phyloP scores from a whole-genome alignment of 1,140 invertebrate genomes.

The Halesus radiatus region DNA sequence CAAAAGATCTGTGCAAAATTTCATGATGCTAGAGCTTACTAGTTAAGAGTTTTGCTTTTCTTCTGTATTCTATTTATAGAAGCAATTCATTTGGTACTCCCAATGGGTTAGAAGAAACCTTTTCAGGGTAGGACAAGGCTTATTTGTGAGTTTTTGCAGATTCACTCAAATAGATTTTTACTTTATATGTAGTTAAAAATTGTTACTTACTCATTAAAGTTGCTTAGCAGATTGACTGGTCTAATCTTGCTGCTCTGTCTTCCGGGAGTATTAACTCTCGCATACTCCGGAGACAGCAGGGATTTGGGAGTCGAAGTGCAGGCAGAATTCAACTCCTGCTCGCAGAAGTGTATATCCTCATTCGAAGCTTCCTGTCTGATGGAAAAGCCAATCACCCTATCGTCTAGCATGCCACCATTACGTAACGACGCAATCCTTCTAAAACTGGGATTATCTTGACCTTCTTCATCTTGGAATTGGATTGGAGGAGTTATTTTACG shows the following conservation, averaged over 20 bases:
- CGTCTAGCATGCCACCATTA: not conserved
- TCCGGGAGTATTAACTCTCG: conserved; percentile 61
- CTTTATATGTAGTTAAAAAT: too few relatives aligned
- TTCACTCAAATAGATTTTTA: too few relatives aligned
- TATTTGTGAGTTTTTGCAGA: too few relatives aligned
- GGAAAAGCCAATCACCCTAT: conserved; percentile 1
- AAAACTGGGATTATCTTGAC: not conserved
- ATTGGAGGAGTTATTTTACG: conserved; percentile 65
- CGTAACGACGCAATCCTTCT: conserved; percentile 6
- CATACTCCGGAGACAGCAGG: conserved; percentile 64
- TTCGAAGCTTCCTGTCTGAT: conserved; percentile 44
- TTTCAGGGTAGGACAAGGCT: too few relatives aligned
- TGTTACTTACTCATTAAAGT: conserved; percentile 55
- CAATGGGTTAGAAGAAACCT: not conserved
- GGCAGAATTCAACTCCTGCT: conserved; percentile 65
- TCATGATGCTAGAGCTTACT: too few relatives aligned
- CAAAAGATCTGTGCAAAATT: too few relatives aligned
- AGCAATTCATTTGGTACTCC: too few relatives aligned
- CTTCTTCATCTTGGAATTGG: conserved; percentile 66
- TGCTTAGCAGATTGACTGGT: conserved; percentile 52
- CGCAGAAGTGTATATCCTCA: conserved; percentile 63
- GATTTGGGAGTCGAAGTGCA: conserved; percentile 70
- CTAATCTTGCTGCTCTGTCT: conserved; percentile 62
- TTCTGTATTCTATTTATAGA: too few relatives aligned
- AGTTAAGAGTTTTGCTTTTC: too few relatives aligned